Conservation (phyloP, 2,113 vertebrate species). For the Stigmatopora nigra region DNA sequence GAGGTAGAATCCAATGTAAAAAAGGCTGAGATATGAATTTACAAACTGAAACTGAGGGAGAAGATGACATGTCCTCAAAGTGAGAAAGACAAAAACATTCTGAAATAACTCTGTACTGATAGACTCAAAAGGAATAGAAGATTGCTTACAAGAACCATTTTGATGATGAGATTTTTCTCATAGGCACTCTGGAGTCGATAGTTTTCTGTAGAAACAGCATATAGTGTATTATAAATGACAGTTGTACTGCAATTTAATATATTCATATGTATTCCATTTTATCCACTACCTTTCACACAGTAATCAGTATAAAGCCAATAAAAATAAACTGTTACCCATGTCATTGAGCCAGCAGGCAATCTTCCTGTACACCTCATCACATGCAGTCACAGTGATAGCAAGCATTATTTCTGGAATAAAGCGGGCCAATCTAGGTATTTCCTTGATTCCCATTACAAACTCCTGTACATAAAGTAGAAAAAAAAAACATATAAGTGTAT, state of each 20-base stretch:
- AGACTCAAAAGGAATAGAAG: neutral
- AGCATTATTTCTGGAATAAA: constrained; percentile 93
- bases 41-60: constrained; percentile 90
- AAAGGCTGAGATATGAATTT: constrained; percentile 99
- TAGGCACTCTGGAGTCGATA: constrained; percentile 98
- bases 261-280: neutral
- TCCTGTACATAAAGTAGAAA: constrained; percentile 71
- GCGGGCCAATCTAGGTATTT: constrained; percentile 81
- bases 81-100: neutral
- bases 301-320: too few species aligned
- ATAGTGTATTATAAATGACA: neutral
- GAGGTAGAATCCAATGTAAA: constrained; percentile 99
- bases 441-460: constrained; percentile 87
- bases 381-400: constrained; percentile 86
- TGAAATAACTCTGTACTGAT: neutral
- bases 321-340: constrained; percentile 75
- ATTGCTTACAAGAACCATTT: constrained; percentile 90
- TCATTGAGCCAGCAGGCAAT: constrained; percentile 94
- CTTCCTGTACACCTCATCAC: constrained; percentile 92
- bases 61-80: constrained; percentile 4
- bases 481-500: constrained; percentile 14
- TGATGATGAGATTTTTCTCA: constrained; percentile 98
- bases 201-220: constrained; percentile 75
- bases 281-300: neutral
- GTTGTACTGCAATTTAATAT: neutral